These are phyloP conservation scores for Tethya wilhelma DNA, from an alignment of 37 sponge, comb jelly and placozoan species.

Conservation along the genomic window DNA sequence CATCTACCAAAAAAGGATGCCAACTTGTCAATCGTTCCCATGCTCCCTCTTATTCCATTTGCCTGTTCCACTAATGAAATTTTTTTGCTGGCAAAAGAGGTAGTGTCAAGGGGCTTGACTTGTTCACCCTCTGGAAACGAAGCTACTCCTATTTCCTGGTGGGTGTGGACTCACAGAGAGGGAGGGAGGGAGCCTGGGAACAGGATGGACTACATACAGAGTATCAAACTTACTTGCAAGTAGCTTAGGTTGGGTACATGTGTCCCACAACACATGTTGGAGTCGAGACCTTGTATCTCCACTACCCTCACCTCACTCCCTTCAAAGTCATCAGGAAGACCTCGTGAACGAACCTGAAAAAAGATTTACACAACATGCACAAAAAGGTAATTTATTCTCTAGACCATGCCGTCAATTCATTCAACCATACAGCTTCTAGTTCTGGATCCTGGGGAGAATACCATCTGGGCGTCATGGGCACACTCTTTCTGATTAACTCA, in stretches of 20 bases:
- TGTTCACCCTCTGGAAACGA: no score
- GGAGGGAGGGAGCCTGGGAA: no score
- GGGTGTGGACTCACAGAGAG: no score
- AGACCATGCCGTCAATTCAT: neutral
- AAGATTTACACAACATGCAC: neutral
- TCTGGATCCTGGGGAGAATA: constrained; percentile 53
- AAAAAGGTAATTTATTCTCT: neutral
- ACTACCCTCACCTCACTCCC: constrained; percentile 89
- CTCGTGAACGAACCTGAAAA: constrained; percentile 74
- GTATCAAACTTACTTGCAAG: constrained; percentile 51
- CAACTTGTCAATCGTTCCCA: no score
- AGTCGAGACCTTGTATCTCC: constrained; percentile 92
- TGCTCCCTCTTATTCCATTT: no score
- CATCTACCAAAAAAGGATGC: no score
- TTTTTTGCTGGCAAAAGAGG: no score
- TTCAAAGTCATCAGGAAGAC: constrained; percentile 92
- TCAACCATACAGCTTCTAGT: constrained; percentile 58
- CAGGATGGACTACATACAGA: neutral
- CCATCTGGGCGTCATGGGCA: constrained; percentile 73
- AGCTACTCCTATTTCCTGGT: no score
- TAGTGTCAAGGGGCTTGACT: no score
- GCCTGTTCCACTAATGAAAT: no score
- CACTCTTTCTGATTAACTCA: constrained; percentile 41
- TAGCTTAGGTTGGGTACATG: constrained; percentile 88
- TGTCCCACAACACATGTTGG: constrained; percentile 99